Conservation (phyloP, 2,113 vertebrate species). For the Sitta europaea region DNA sequence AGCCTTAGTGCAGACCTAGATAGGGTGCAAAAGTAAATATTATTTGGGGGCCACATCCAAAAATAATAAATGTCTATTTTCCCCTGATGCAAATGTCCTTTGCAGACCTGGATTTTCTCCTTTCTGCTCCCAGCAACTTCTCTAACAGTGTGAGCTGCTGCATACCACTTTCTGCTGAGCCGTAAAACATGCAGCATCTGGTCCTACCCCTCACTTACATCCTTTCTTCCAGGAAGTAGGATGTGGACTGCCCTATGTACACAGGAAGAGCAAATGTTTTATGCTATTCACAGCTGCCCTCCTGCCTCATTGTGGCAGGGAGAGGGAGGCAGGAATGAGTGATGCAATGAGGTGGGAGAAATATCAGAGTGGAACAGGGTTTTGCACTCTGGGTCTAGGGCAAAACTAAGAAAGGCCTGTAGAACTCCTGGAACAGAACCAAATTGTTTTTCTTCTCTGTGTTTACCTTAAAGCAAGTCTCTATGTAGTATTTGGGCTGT, state of each 20-base stretch:
- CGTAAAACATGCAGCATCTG: background rate
- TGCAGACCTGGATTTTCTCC: background rate
- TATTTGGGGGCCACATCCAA: background rate
- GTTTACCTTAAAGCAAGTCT: background rate
- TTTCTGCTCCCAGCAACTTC: background rate
- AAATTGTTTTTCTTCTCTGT: background rate
- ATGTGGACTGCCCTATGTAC: background rate
- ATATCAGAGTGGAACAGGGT: background rate
- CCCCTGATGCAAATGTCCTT: background rate
- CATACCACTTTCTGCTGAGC: background rate
- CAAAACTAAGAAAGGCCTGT: background rate
- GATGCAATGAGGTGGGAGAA: background rate
- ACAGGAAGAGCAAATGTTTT: background rate
- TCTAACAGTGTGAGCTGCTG: fast-evolving
- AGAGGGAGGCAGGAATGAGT: background rate
- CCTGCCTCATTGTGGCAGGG: background rate
- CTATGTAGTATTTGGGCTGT: background rate
- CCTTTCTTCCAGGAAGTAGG: background rate
- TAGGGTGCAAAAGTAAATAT: background rate
- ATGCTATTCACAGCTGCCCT: background rate
- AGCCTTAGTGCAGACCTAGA: background rate
- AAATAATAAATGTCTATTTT: background rate
- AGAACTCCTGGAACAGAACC: background rate
- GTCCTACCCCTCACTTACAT: background rate
- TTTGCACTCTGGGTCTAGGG: background rate